Base-by-base conservation (phyloP, 1,140 invertebrate genomes). In the Drosophila melanica region DNA sequence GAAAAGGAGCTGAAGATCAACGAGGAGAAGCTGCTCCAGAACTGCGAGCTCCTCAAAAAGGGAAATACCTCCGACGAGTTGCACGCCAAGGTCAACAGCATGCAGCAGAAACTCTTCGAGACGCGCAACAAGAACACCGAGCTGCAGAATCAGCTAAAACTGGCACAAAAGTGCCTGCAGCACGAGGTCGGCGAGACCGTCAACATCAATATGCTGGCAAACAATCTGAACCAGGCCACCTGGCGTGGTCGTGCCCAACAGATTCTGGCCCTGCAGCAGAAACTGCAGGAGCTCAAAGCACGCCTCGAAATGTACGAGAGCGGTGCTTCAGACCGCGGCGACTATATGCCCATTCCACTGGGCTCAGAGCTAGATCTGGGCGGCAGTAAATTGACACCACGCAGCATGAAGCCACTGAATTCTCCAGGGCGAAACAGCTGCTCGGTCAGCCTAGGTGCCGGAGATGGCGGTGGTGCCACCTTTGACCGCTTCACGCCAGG, bases 191-290 rank as follows among this genome's bases (percentile, higher is more conserved):
- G 95, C 1, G 95, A 95, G 64, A 93, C 93, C 62, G 75, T 92
- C 0, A 93, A 92, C 27, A 77, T 93, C 10, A 81, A 82, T n/a
- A 63, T 77, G 6, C 57, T 93, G 42, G 58, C 74, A 11, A 68
- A 77, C 18, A 79, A 93, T 9, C 27, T 79, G 1, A 72, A 75
- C 12, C 93, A 93, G 53, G 93, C 92, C 79, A 93, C 93, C 3
- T 96, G 95, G 95, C 94, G 95, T 71, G 95, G 95, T 8, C 93
- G 95, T 73, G 95, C 95, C 1, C 94, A 96, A 74, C 95, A 95
- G 81, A 95, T 96, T 63, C 81, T 93, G 12, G 92, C 94, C 30
- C 86, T 96, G 23, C 94, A 95, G 77, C 93, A 94, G 64, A 95
- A 94, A 92, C 92, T 95, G 44, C 86, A 82, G 12, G 95, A 96